A percentile compares a stretch with the other conserved stretches of the same genome.
phyloP scores from a whole-genome alignment of 2,797 vertebrate genomes.

The Sebastiscus albofasciatus region DNA sequence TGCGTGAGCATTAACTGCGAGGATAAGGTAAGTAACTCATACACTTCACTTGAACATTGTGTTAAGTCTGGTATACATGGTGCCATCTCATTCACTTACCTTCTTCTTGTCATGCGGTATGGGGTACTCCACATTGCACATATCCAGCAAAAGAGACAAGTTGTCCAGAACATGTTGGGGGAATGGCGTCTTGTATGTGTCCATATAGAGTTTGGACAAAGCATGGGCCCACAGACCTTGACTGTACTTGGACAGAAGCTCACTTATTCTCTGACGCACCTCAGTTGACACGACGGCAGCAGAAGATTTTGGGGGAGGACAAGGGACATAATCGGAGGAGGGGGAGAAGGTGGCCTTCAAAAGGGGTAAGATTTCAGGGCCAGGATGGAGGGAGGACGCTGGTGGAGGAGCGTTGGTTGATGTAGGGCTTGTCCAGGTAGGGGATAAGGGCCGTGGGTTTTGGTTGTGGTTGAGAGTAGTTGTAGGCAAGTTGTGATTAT shows the following conservation, averaged over 20 bases:
- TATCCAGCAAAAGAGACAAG: constrained; percentile 84
- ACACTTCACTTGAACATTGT: not conserved
- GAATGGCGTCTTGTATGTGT: constrained; percentile 87
- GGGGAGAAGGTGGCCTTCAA: constrained; percentile 26
- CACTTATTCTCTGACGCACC: constrained; percentile 84
- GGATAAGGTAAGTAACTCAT: not conserved
- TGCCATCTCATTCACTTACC: constrained; percentile 44
- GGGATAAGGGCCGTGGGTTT: not conserved
- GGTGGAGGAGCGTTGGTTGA: not conserved
- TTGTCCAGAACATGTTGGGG: constrained; percentile 85
- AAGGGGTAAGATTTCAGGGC: constrained; percentile 17
- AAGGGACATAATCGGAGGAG: not conserved
- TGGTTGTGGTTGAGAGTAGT: not conserved
- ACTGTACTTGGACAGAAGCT: constrained; percentile 88
- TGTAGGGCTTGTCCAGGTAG: not conserved
- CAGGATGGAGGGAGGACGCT: not conserved
- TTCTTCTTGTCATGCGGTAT: constrained; percentile 84
- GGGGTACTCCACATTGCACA: constrained; percentile 88
- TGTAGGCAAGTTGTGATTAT: not conserved
- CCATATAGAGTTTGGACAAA: constrained; percentile 90
- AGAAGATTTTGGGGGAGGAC: constrained; percentile 8
- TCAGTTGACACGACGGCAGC: constrained; percentile 55
- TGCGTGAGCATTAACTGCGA: not conserved
- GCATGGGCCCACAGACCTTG: constrained; percentile 92
- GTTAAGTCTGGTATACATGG: not conserved